Base-by-base conservation (phyloP, 2,797 vertebrate species). In the Pagetopsis macropterus region DNA sequence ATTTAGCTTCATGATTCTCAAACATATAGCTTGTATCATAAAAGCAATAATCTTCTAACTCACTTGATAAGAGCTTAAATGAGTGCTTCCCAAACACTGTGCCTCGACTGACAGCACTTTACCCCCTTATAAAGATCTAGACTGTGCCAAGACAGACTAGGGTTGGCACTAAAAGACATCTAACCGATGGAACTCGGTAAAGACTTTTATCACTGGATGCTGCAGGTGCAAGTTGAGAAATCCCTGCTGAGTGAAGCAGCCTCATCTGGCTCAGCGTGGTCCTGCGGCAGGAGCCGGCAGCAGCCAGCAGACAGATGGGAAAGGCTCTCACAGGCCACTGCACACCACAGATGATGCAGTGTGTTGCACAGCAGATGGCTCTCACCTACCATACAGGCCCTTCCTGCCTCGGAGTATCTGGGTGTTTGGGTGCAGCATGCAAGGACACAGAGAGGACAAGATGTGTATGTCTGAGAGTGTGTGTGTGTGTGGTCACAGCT, bases 221-320 rank as follows among this genome's bases (percentile, higher is more conserved):
- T 83, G 85, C 84, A 87, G 82, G 84, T 87, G 78, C 78, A 78
- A n/a, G 68, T 75, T 72, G 56, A 86, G 77, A 91, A 90, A 84
- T 72, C 87, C 82, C 82, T 14, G 41, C 65, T 65, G 83, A 88
- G 81, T 63, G 55, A 49, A 77, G 72, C 41, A 71, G 76, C 52
- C 82, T 84, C 49, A 74, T 80, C 79, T 81, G 72, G 86, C 84
- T 87, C 82, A 71, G 83, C 16, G 19, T 13, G 56, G 70, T 72
- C 65, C 81, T 84, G 86, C 82, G 75, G 87, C 72, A 84, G 80
- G 65, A 81, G 52, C 68, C 16, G 71, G 61, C 70, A 37, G 33
- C 33, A 14, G 68, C 51, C 67, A 83, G 70, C 70, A 77, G 84
- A 69, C 88, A 87, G 83, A 87, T 81, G 84, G 87, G 78, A 76